phyloP scores from a whole-genome alignment of 1,140 invertebrate genomes.

The Caenorhabditis elegans region WBcel235 BX284606.5:12071501-12072000 shows the following conservation, averaged over 20 bases:
- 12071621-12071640: too few relatives aligned
- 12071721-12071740: too few relatives aligned
- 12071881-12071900: conserved; percentile 35
- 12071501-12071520: conserved; percentile 77
- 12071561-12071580: conserved; percentile 84
- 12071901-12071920: conserved; percentile 75
- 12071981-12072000: conserved; percentile 38
- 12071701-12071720: too few relatives aligned
- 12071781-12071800: too few relatives aligned
- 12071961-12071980: conserved; percentile 29
- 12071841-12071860: conserved; percentile 7
- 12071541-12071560: conserved; percentile 85
- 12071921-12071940: conserved; percentile 75
- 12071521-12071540: conserved; percentile 82
- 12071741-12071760: too few relatives aligned
- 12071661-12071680: too few relatives aligned
- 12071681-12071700: too few relatives aligned
- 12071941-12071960: conserved; percentile 70
- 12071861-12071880: conserved; percentile 39
- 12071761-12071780: too few relatives aligned
- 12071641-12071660: too few relatives aligned
- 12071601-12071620: too few relatives aligned
- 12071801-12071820: too few relatives aligned
- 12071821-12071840: conserved; percentile 30
- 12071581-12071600: conserved; percentile 67